Evolutionary conservation across 2,888 invertebrate genomes (phyloP).

Genomic region (Drosophila acutilabella): DNA sequence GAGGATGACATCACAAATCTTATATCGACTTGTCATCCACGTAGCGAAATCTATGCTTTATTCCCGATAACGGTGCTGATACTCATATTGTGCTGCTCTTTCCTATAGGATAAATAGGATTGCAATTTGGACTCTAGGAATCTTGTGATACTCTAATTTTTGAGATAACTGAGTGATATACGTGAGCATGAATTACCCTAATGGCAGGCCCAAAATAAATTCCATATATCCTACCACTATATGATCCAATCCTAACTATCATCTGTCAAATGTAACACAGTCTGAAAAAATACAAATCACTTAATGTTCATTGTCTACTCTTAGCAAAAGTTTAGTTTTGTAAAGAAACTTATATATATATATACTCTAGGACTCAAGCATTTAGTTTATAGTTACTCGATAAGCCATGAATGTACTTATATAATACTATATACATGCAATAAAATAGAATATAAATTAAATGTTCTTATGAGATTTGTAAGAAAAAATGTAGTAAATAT

Average conservation of each 20-base stretch:
- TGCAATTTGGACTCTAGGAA: slow-evolving; percentile 30
- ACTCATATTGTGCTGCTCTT: slow-evolving; percentile 92
- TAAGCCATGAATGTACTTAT: slow-evolving; percentile 9
- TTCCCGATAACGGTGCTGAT: slow-evolving; percentile 92
- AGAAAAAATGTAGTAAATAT: background rate
- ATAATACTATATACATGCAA: slow-evolving; percentile 49
- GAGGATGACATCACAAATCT: slow-evolving; percentile 90
- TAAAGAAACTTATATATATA: slow-evolving; percentile 32
- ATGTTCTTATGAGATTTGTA: slow-evolving; percentile 6
- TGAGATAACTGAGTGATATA: slow-evolving; percentile 69
- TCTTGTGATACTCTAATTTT: slow-evolving; percentile 66
- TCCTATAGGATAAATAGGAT: slow-evolving; percentile 87
- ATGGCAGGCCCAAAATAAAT: slow-evolving; percentile 35
- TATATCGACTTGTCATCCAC: slow-evolving; percentile 91
- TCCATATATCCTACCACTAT: slow-evolving; percentile 11
- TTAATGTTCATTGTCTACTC: slow-evolving; percentile 36
- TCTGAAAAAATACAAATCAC: slow-evolving; percentile 66
- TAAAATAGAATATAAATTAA: slow-evolving; percentile 12
- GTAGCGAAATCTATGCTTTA: slow-evolving; percentile 91
- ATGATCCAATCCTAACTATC: background rate
- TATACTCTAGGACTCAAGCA: slow-evolving; percentile 51
- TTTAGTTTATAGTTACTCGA: slow-evolving; percentile 36
- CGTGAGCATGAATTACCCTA: slow-evolving; percentile 33
- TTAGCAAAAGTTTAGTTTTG: slow-evolving; percentile 20
- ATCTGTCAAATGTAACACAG: slow-evolving; percentile 52